Evolutionary conservation across 1,140 invertebrate species (phyloP).

Genomic region (Pogonus chalceus): DNA sequence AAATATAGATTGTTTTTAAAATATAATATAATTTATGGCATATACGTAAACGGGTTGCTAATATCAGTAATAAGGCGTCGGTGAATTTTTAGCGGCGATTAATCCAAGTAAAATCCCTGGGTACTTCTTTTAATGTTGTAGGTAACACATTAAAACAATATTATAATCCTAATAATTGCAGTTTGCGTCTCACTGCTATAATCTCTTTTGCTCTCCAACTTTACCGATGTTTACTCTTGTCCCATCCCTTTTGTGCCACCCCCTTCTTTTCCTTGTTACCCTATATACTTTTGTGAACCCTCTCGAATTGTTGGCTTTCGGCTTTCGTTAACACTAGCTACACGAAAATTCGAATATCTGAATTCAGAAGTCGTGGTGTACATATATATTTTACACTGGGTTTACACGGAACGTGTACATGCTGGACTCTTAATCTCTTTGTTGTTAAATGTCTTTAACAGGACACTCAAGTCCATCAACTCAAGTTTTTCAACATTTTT

Average conservation of each 20-base stretch:
- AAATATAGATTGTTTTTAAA: too few relatives aligned
- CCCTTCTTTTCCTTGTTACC: not conserved
- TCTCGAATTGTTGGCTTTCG: not conserved
- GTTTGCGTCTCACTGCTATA: not conserved
- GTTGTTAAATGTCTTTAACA: too few relatives aligned
- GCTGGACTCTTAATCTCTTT: too few relatives aligned
- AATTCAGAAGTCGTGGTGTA: not conserved
- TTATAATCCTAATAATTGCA: constrained; percentile 12
- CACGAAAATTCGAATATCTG: not conserved
- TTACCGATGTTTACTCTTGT: not conserved
- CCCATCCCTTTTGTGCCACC: not conserved
- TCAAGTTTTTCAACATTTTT: too few relatives aligned
- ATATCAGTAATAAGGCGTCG: not conserved
- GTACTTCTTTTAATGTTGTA: constrained; percentile 7
- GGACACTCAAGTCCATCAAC: too few relatives aligned
- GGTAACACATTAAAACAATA: constrained; percentile 12
- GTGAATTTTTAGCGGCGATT: not conserved
- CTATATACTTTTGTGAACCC: too few relatives aligned
- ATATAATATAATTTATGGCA: too few relatives aligned
- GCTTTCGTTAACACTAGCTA: not conserved
- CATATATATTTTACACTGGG: too few relatives aligned
- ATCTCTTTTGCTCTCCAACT: not conserved
- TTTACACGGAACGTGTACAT: too few relatives aligned
- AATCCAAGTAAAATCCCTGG: not conserved
- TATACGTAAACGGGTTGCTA: too few relatives aligned